A percentile compares a stretch with the other conserved stretches of the same genome.
These are phyloP conservation scores for Carettochelys insculpta DNA, from an alignment of 2,113 vertebrate species.

Conservation along the genomic window DNA sequence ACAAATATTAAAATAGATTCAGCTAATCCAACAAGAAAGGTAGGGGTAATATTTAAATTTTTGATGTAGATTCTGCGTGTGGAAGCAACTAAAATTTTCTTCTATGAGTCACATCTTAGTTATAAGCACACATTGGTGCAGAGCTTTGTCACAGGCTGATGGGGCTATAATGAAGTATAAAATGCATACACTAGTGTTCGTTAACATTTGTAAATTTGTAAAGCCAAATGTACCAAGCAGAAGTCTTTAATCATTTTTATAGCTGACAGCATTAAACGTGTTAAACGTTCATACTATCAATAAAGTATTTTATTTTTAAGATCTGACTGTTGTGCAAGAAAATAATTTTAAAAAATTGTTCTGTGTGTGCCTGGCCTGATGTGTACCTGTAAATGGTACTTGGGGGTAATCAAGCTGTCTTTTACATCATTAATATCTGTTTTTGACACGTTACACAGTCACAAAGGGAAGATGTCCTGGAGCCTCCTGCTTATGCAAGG, in stretches of 20 bases:
- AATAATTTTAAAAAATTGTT: neutral
- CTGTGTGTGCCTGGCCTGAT: neutral
- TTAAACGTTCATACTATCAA: slow-evolving; percentile 72
- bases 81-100: slow-evolving; percentile 68
- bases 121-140: slow-evolving; percentile 51
- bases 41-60: slow-evolving; percentile 75
- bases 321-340: slow-evolving; percentile 41
- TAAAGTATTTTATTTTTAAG: slow-evolving; percentile 75
- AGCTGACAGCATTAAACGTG: slow-evolving; percentile 79
- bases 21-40: slow-evolving; percentile 68
- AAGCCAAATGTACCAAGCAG: slow-evolving; percentile 73
- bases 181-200: slow-evolving; percentile 56
- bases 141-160: slow-evolving; percentile 67
- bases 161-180: slow-evolving; percentile 70
- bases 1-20: slow-evolving; percentile 73
- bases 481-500: neutral
- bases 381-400: neutral
- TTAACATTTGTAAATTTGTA: slow-evolving; percentile 81
- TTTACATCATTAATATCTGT: no score
- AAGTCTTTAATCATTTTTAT: slow-evolving; percentile 79
- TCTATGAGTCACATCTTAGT: slow-evolving; percentile 56
- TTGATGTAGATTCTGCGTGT: slow-evolving; percentile 72
- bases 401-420: rapidly evolving
- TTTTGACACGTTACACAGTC: rapidly evolving
- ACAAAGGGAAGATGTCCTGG: neutral